A percentile compares a stretch with the other conserved stretches of the same genome.
Evolutionary conservation across 2,888 invertebrate genomes (phyloP).

Genomic region (Xestia sexstrigata): DNA sequence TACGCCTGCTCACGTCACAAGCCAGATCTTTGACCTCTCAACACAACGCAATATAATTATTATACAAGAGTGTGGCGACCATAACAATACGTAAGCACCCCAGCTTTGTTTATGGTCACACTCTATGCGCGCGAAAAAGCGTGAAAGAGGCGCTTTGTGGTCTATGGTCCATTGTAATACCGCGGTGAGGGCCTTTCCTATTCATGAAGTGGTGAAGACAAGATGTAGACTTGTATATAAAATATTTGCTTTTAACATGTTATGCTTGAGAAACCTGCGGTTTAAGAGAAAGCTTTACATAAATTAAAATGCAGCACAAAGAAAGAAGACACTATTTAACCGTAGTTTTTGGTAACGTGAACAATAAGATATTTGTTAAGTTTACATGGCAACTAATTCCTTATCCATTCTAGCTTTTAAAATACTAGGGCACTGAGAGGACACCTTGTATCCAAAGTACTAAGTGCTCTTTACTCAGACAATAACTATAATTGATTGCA

Average conservation of each 20-base stretch:
- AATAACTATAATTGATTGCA: neutral
- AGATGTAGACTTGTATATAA: constrained; percentile 12
- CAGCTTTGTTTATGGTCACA: constrained; percentile 39
- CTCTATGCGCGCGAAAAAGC: constrained; percentile 23
- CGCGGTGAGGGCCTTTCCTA: constrained; percentile 11
- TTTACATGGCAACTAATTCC: neutral
- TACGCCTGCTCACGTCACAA: constrained; percentile 1
- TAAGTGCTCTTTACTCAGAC: neutral
- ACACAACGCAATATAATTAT: constrained; percentile 20
- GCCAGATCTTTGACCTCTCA: constrained; percentile 45
- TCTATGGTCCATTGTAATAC: constrained; percentile 42
- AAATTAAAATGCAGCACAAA: neutral
- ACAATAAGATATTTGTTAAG: neutral
- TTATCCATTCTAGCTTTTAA: neutral
- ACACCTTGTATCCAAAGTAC: neutral
- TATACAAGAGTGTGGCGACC: constrained; percentile 45
- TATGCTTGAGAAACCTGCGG: neutral
- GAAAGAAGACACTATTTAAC: neutral
- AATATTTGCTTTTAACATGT: constrained; percentile 3
- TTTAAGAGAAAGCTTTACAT: neutral
- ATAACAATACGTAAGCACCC: constrained; percentile 32
- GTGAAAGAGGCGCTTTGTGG: constrained; percentile 44
- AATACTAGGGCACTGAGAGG: neutral
- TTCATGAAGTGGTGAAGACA: constrained; percentile 5
- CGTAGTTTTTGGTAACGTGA: neutral